Percentiles rank a stretch among this genome's conserved stretches.
phyloP scores from a whole-genome alignment of 2,888 invertebrate species.

The Dasysyrphus albostriatus region DNA sequence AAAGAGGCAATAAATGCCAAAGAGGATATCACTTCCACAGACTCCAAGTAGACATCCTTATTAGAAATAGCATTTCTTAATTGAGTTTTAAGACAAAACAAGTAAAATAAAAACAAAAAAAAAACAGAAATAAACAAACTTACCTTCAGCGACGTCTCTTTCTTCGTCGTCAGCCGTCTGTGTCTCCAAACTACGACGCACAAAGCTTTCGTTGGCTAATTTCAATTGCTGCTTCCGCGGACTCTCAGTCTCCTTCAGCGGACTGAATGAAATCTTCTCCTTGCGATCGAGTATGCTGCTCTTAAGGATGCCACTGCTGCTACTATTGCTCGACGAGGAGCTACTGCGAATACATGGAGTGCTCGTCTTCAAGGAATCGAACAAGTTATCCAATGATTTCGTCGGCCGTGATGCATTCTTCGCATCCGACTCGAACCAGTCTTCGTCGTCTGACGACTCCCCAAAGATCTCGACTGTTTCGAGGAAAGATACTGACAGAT shows the following conservation, averaged over 20 bases:
- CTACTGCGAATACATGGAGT: constrained; percentile 4
- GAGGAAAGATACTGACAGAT: constrained; percentile 75
- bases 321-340: constrained; percentile 18
- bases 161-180: constrained; percentile 42
- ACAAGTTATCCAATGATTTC: constrained; percentile 75
- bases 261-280: constrained; percentile 78
- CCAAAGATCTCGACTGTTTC: constrained; percentile 77
- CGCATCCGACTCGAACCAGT: constrained; percentile 42
- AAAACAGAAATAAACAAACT: constrained; percentile 41
- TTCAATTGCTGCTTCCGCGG: constrained; percentile 78
- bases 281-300: constrained; percentile 75
- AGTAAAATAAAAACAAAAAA: too few relatives aligned
- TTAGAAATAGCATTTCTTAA: not conserved
- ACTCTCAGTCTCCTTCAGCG: constrained; percentile 78
- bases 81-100: not conserved
- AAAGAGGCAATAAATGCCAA: not conserved
- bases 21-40: not conserved
- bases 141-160: constrained; percentile 55
- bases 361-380: constrained; percentile 21
- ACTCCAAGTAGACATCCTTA: not conserved
- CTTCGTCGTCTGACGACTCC: constrained; percentile 71
- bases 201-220: constrained; percentile 77
- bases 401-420: constrained; percentile 60
- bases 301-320: not conserved
- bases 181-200: constrained; percentile 46